phyloP scores from a whole-genome alignment of 2,113 vertebrate species.

The Capreolus pygargus region DNA sequence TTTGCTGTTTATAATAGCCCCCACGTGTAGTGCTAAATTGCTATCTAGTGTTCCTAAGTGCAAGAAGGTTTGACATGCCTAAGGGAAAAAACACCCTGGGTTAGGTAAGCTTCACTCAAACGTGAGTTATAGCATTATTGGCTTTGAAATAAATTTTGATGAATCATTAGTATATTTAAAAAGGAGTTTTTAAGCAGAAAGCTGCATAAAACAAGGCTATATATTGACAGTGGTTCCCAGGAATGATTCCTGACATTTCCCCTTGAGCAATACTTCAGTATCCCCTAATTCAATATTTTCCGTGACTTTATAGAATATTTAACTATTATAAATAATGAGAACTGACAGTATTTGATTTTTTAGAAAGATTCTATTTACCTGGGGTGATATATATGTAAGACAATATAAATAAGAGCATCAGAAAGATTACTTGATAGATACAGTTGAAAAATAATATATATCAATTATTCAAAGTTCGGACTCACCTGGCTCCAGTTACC shows the following conservation, averaged over 20 bases:
- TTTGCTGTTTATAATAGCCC: background rate
- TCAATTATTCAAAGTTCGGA: background rate
- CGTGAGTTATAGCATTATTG: background rate
- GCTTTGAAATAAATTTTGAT: background rate
- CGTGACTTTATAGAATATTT: background rate
- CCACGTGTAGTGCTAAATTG: background rate
- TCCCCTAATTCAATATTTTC: background rate
- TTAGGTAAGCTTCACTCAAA: background rate
- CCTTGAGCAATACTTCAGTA: background rate
- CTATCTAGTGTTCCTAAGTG: background rate
- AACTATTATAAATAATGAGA: background rate
- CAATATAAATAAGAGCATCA: background rate
- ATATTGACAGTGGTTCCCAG: background rate
- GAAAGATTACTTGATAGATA: background rate
- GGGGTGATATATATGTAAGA: background rate
- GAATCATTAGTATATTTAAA: background rate
- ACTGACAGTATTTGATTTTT: background rate
- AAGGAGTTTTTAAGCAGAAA: background rate
- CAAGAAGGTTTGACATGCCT: background rate
- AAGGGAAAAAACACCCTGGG: background rate
- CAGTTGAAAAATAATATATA: background rate
- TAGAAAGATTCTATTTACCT: background rate
- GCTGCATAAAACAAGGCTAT: background rate
- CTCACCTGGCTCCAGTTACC: background rate
- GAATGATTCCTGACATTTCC: background rate